Evolutionary conservation across 2,888 invertebrate species (phyloP), one percentile per base, ranked within the genome.

Genomic region (Brachypalpus laphriformis): DNA sequence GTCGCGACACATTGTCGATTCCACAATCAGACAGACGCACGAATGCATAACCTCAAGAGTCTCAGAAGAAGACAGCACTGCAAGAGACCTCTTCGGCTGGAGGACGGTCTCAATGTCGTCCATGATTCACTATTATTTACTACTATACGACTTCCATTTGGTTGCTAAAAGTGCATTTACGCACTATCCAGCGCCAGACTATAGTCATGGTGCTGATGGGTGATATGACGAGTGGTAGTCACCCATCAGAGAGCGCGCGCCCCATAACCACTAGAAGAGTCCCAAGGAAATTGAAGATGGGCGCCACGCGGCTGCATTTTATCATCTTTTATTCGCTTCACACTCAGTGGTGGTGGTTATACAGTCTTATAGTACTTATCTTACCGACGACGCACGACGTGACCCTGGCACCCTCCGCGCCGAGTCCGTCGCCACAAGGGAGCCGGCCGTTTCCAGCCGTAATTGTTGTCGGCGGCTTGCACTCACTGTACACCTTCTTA

Each of bases 221-320:
- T 72, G 71, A 82, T 82, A 78, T 77, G 70, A 65, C 65, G 70
- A 76, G 76, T 68, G 72, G 77, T 78, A 72, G 83, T 70, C 83
- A 59, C 65, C 74, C 74, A 80, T 70, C 63, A 75, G 49, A 56
- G 56, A 20, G 49, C 54, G 47, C 61, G 54, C 72, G 54, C 71
- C 75, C 82, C 56, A 66, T 78, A 74, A 68, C 80, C 74, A 80
- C 59, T 51, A 59, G 16, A 61, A 56, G 16, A 61, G 59, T 77
- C 57, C 51, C 49, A 70, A 70, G 75, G 74, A 82, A 86, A 86
- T 77, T 68, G 82, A 86, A 82, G 76, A 86, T 86, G 82, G 86
- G 86, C 86, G 86, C 86, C 86, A 86, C 74, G 82, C 82, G 78
- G 82, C 82, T 86, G 82, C 74, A 78, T 78, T 86, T 82, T 82